phyloP scores from a whole-genome alignment of 1,140 invertebrate species.

The Rhyacophila brunnea region DNA sequence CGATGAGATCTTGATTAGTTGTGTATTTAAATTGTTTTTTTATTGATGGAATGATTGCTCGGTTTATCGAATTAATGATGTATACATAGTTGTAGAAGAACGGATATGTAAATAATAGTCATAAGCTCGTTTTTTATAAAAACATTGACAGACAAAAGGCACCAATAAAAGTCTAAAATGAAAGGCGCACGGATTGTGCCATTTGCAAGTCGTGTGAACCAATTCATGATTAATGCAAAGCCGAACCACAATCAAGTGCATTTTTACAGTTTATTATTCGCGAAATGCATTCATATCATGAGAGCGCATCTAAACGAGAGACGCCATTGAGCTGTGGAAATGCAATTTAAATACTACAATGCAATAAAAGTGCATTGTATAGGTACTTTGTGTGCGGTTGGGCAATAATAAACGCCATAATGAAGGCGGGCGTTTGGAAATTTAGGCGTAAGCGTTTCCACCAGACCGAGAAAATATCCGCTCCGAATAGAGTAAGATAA shows the following conservation, averaged over 20 bases:
- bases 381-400: slow-evolving; percentile 6
- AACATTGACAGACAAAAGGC: too few species aligned
- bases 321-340: slow-evolving; percentile 14
- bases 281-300: slow-evolving; percentile 7
- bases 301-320: slow-evolving; percentile 20
- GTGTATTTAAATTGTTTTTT: too few species aligned
- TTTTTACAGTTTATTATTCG: slow-evolving; percentile 5
- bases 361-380: slow-evolving; percentile 14
- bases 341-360: slow-evolving; percentile 22
- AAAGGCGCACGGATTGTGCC: slow-evolving; percentile 14
- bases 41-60: too few species aligned
- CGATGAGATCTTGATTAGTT: too few species aligned
- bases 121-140: too few species aligned
- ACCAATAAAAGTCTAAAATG: slow-evolving; percentile 20
- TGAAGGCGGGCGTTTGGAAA: too few species aligned
- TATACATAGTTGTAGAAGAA: too few species aligned
- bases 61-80: too few species aligned
- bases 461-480: too few species aligned
- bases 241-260: neutral
- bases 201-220: slow-evolving; percentile 23
- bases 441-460: too few species aligned
- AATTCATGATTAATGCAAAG: slow-evolving; percentile 8
- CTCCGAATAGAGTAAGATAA: too few species aligned
- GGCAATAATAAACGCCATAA: slow-evolving; percentile 9
- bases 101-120: too few species aligned